These are phyloP conservation scores for Tupiocoris notatus DNA, from an alignment of 2,888 invertebrate species.

Conservation along the genomic window DNA sequence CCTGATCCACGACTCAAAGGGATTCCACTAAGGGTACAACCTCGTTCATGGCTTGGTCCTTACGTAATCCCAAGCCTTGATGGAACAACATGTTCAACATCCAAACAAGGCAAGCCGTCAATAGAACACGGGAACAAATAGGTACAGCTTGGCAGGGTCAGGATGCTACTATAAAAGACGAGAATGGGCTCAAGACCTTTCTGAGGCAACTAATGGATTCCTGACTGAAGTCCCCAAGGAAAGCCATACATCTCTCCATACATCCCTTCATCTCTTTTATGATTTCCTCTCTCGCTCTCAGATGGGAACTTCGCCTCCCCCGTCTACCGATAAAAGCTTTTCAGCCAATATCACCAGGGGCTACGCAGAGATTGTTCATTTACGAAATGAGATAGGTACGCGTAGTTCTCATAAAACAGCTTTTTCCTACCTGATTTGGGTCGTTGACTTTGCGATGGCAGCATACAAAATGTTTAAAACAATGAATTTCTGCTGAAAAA, in stretches of 20 bases:
- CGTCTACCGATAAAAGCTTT: neutral
- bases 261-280: neutral
- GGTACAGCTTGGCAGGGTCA: neutral
- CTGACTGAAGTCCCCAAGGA: neutral
- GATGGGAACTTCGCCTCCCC: neutral
- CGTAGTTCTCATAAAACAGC: too few relatives aligned
- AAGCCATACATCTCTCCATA: neutral
- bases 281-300: neutral
- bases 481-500: too few relatives aligned
- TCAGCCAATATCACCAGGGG: neutral
- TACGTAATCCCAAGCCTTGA: neutral
- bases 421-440: too few relatives aligned
- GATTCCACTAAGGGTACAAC: neutral
- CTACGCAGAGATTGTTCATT: neutral
- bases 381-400: neutral
- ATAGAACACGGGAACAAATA: neutral
- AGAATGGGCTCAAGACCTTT: neutral
- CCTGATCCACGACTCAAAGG: neutral
- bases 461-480: too few relatives aligned
- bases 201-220: neutral
- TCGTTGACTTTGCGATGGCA: too few relatives aligned
- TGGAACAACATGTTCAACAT: neutral
- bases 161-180: neutral
- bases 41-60: neutral
- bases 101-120: neutral